Conservation (phyloP, 92 coral and sea anemone species). For the Actinostola sp. region DNA sequence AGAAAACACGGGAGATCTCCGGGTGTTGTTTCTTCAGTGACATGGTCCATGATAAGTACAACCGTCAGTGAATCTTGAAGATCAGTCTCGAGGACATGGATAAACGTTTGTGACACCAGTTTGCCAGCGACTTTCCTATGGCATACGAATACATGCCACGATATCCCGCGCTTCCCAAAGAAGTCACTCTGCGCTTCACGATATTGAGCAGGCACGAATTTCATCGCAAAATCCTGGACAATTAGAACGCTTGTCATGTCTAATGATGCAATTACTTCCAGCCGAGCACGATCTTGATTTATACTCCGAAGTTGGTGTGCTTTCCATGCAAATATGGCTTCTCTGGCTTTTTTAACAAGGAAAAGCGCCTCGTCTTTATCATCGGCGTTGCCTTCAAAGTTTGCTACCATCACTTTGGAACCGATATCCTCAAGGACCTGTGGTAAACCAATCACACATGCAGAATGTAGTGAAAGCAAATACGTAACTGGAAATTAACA, state of each 20-base stretch:
- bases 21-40: conserved; percentile 42
- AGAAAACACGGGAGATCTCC: conserved; percentile 21
- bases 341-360: conserved; percentile 33
- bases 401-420: conserved; percentile 16
- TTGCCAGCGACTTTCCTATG: no score
- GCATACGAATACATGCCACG: no score
- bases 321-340: conserved; percentile 37
- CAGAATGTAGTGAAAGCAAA: no score
- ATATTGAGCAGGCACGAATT: no score
- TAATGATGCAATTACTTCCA: conserved; percentile 15
- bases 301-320: conserved; percentile 51
- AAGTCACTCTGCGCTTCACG: no score
- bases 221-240: no score
- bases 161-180: no score
- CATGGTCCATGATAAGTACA: conserved; percentile 53
- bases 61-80: no score
- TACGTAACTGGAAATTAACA: no score
- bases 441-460: no score
- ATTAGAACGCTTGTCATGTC: conserved; percentile 24
- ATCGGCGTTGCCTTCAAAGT: conserved; percentile 32
- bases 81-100: no score
- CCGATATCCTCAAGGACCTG: conserved; percentile 32
- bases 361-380: conserved; percentile 36
- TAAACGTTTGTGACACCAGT: no score
- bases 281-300: conserved; percentile 50